Evolutionary conservation across 2,888 invertebrate genomes (phyloP).

Genomic region (Xanthorhoe spadicearia): DNA sequence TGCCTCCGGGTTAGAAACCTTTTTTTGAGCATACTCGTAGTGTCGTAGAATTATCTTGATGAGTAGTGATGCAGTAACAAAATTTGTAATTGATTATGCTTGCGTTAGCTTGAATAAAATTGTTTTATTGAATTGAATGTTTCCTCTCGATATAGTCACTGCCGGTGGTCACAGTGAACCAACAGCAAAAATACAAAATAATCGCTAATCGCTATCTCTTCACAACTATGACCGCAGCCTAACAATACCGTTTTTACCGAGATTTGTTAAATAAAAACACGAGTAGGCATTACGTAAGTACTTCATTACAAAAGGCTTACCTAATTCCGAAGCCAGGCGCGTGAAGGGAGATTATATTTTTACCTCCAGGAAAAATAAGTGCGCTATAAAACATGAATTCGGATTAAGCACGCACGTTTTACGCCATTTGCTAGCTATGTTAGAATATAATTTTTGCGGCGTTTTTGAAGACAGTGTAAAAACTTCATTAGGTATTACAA

Average conservation of each 20-base stretch:
- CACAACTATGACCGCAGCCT: neutral
- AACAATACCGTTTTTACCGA: constrained; percentile 25
- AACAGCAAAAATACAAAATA: neutral
- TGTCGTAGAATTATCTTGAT: neutral
- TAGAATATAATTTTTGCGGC: constrained; percentile 34
- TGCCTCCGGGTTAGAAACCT: constrained; percentile 28
- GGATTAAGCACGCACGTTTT: constrained; percentile 53
- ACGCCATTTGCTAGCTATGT: constrained; percentile 36
- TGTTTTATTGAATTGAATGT: too few relatives aligned
- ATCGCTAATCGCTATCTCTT: neutral
- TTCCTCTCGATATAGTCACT: too few relatives aligned
- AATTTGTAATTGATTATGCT: neutral
- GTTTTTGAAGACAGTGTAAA: constrained; percentile 31
- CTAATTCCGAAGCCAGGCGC: constrained; percentile 65
- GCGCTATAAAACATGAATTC: constrained; percentile 54
- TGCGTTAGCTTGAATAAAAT: neutral
- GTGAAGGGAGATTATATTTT: constrained; percentile 69
- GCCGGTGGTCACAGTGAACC: too few relatives aligned
- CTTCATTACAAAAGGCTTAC: constrained; percentile 77
- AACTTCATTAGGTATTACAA: neutral
- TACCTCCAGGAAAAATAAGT: constrained; percentile 59
- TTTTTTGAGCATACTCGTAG: constrained; percentile 18
- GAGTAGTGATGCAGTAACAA: constrained; percentile 1
- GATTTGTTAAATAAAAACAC: constrained; percentile 59
- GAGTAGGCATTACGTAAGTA: constrained; percentile 59